Evolutionary conservation across 2,113 vertebrate species (phyloP).

Genomic region (Otolemur garnettii): DNA sequence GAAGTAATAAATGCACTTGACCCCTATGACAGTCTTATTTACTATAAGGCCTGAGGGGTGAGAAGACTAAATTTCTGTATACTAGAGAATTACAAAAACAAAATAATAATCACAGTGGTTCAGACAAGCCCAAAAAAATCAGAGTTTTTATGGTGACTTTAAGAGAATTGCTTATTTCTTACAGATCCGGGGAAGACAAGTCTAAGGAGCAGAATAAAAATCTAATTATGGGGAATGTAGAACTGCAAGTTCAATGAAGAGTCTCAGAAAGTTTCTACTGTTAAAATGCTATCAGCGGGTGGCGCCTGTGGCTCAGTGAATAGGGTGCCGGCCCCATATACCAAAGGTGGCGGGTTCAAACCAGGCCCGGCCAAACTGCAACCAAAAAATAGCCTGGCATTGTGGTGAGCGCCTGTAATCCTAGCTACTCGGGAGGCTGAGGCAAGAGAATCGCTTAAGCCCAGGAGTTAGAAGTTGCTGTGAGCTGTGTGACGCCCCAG

Average conservation of each 20-base stretch:
- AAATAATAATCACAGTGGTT: neutral
- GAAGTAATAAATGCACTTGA: neutral
- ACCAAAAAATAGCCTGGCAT: too few relatives aligned
- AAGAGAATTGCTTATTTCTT: conserved; percentile 14
- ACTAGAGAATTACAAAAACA: conserved; percentile 8
- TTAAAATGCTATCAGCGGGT: neutral
- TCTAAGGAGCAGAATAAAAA: neutral
- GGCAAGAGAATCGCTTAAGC: too few relatives aligned
- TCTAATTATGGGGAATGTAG: neutral
- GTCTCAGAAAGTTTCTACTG: conserved; percentile 1
- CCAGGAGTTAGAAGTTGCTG: too few relatives aligned
- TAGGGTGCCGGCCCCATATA: too few relatives aligned
- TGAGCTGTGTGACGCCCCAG: too few relatives aligned
- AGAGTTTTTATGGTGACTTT: neutral
- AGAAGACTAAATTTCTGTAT: neutral
- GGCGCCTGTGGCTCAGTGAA: too few relatives aligned
- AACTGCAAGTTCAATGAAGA: conserved; percentile 13
- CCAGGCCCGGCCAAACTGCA: too few relatives aligned
- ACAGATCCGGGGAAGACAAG: neutral
- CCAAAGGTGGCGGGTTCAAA: too few relatives aligned
- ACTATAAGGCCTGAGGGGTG: neutral
- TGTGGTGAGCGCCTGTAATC: too few relatives aligned
- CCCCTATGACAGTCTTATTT: neutral
- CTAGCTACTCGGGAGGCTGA: too few relatives aligned
- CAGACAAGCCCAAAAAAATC: conserved; percentile 28